Evolutionary conservation across 2,888 invertebrate genomes (phyloP).

Genomic region (Panopea generosa): DNA sequence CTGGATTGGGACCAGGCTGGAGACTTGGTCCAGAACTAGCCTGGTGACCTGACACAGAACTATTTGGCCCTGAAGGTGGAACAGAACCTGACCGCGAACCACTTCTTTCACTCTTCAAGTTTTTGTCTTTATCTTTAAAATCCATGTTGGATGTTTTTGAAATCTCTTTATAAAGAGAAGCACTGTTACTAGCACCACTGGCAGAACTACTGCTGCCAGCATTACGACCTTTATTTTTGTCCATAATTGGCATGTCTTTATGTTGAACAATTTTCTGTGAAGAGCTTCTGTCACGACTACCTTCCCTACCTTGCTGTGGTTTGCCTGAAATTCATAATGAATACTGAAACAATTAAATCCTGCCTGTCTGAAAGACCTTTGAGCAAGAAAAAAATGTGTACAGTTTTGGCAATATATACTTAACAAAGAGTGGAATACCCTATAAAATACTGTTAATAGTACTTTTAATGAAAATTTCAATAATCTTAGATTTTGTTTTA

Average conservation of each 20-base stretch:
- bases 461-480: too few species aligned
- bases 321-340: conserved; percentile 50
- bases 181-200: conserved; percentile 19
- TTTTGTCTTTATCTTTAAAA: conserved; percentile 28
- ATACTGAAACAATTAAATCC: too few species aligned
- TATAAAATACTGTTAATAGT: too few species aligned
- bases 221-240: conserved; percentile 39
- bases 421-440: too few species aligned
- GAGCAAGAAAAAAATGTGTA: too few species aligned
- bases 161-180: conserved; percentile 5
- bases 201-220: neutral
- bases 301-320: conserved; percentile 42
- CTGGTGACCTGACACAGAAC: neutral
- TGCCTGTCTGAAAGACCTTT: too few species aligned
- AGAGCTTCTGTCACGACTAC: conserved; percentile 43
- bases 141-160: conserved; percentile 19
- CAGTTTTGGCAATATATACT: too few species aligned
- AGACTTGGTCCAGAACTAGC: neutral
- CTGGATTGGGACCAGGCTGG: neutral
- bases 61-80: conserved; percentile 14
- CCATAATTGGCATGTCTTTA: conserved; percentile 27
- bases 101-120: conserved; percentile 17
- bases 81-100: conserved; percentile 15
- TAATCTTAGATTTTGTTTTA: too few species aligned
- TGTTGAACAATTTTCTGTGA: conserved; percentile 41